Conservation (phyloP, 2,113 vertebrate genomes). For the Colinus virginianus region DNA sequence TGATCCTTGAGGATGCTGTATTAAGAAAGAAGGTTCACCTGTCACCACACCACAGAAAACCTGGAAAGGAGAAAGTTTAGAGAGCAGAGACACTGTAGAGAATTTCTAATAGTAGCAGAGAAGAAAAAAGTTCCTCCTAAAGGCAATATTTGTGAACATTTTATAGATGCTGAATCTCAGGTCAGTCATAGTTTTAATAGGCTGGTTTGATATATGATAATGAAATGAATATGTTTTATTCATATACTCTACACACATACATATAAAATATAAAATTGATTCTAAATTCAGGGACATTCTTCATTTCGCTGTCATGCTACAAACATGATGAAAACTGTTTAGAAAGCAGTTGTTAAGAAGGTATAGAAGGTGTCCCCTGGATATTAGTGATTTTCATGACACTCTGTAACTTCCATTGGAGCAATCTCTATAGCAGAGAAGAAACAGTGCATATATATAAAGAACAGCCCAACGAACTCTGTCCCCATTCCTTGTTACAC, state of each 20-base stretch:
- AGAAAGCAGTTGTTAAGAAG: neutral
- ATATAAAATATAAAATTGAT: neutral
- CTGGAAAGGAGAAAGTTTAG: neutral
- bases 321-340: neutral
- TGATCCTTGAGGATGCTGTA: neutral
- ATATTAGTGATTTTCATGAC: neutral
- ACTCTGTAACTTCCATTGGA: neutral
- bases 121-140: neutral
- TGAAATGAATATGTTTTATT: neutral
- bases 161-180: neutral
- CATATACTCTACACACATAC: neutral
- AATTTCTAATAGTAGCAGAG: neutral
- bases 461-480: neutral
- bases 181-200: neutral
- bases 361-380: neutral
- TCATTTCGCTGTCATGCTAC: neutral
- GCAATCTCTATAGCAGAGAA: neutral
- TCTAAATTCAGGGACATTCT: neutral
- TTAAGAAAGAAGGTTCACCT: neutral
- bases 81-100: neutral
- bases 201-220: neutral
- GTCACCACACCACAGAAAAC: neutral
- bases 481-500: neutral
- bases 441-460: neutral
- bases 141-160: neutral